Evolutionary conservation across 2,113 vertebrate species (phyloP), one percentile per base, ranked within the genome.

Genomic region (Mola mola): DNA sequence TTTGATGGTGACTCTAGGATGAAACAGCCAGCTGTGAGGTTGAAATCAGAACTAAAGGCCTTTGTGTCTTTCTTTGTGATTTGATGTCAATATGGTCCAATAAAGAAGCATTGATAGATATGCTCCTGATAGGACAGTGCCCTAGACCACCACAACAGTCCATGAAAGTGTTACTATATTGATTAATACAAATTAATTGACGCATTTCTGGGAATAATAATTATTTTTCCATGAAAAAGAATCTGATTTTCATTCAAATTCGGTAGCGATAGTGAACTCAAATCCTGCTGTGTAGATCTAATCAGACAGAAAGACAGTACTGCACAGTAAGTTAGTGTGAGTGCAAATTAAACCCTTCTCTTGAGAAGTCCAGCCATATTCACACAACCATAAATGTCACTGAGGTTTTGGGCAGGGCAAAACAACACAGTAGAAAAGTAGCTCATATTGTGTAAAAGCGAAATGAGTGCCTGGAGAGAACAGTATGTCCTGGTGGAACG

Each of bases 101-200:
- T 85, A 88, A 68, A 78, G 58, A 41, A 60, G 58, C 73, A 58
- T 80, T 91, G 73, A 87, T 72, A 36, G 66, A 52, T 51, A 40
- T 40, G 50, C 63, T 53, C 41, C 48, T 17, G 17, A 50, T 21
- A 64, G 36, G 34, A 46, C 69, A 64, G 72, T 66, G 38, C 55
- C 25, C 59, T 70, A 29, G 57, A 62, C 48, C 64, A 36, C 26
- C 34, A 48, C 53, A 75, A 17, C 66, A 71, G 68, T 68, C 64
- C 44, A 62, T 52, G 44, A 64, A 74, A 74, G 59, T 63, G 72
- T 69, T 78, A 64, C 75, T 73, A 33, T 33, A 33, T 33, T 33
- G 29, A n/a, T n/a, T n/a, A n/a, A n/a, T n/a, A n/a, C n/a, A n/a
- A n/a, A n/a, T n/a, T n/a, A n/a, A n/a, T n/a, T n/a, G n/a, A n/a